A percentile compares a stretch with the other conserved stretches of the same genome.
These are phyloP conservation scores for Atta texana DNA, from an alignment of 1,140 invertebrate species.

Conservation along the genomic window DNA sequence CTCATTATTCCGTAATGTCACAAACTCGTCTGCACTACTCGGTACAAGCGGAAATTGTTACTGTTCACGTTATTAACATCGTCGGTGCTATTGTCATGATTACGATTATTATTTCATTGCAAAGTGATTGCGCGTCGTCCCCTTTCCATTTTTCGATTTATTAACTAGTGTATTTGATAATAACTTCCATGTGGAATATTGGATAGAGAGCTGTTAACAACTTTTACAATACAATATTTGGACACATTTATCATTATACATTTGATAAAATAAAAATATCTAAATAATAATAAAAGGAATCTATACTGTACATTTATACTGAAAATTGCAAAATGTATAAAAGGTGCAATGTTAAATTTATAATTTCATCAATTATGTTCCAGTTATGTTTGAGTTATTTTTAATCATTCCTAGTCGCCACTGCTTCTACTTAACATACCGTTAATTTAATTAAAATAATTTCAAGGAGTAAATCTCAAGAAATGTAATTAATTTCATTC, in stretches of 20 bases:
- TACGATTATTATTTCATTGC: slow-evolving; percentile 60
- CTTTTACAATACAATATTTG: background rate
- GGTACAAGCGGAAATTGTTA: slow-evolving; percentile 47
- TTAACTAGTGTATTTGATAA: slow-evolving; percentile 1
- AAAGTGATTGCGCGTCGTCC: slow-evolving; percentile 32
- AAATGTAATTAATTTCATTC: no score
- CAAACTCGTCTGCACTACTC: slow-evolving; percentile 43
- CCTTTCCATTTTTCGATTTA: slow-evolving; percentile 25
- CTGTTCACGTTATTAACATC: slow-evolving; percentile 58
- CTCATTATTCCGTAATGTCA: slow-evolving; percentile 58
- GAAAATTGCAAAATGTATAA: background rate
- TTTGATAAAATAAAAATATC: background rate
- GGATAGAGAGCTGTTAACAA: background rate
- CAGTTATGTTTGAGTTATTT: no score
- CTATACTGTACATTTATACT: background rate
- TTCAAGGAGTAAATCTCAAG: no score
- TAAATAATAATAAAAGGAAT: background rate
- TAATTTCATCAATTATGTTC: no score
- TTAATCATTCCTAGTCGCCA: no score
- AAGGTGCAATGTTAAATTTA: no score
- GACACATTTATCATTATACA: no score
- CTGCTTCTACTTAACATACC: no score
- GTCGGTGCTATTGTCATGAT: slow-evolving; percentile 47
- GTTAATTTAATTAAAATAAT: no score
- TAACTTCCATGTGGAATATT: background rate